phyloP scores from a whole-genome alignment of 2,113 vertebrate species.

The Burhinus bistriatus region DNA sequence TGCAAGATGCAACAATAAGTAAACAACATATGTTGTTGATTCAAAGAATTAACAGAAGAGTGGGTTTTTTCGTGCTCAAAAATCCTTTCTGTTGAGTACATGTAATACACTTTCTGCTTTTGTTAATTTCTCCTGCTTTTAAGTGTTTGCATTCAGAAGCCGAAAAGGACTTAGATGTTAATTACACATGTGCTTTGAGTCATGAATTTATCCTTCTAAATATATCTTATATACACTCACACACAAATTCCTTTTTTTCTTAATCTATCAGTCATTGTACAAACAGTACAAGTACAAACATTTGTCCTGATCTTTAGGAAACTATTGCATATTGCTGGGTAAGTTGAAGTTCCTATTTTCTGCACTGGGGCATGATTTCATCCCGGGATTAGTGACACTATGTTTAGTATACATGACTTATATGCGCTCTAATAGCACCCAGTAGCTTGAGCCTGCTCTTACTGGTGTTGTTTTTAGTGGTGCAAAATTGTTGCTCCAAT shows the following conservation, averaged over 20 bases:
- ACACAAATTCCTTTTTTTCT: neutral
- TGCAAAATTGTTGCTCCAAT: neutral
- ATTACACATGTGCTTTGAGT: neutral
- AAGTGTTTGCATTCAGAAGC: conserved; percentile 41
- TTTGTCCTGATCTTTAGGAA: conserved; percentile 5
- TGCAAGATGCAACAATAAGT: conserved; percentile 52
- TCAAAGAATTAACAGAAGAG: conserved; percentile 44
- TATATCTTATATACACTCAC: neutral
- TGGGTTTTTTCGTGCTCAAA: neutral
- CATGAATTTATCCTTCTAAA: conserved; percentile 10
- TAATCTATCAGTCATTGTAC: neutral
- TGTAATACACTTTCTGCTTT: neutral
- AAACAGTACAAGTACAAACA: neutral
- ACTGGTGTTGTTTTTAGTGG: neutral
- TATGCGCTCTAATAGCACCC: neutral
- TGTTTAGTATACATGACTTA: neutral
- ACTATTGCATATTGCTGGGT: neutral
- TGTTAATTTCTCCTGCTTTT: conserved; percentile 9
- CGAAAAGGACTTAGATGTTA: neutral
- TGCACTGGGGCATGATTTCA: neutral
- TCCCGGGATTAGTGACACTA: neutral
- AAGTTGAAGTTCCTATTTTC: neutral
- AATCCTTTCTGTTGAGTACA: neutral
- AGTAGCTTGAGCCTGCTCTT: neutral
- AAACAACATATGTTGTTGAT: conserved; percentile 64